Evolutionary conservation across 2,888 invertebrate genomes (phyloP), one percentile per base, ranked within the genome.

Genomic region (Metacarcinus magister): DNA sequence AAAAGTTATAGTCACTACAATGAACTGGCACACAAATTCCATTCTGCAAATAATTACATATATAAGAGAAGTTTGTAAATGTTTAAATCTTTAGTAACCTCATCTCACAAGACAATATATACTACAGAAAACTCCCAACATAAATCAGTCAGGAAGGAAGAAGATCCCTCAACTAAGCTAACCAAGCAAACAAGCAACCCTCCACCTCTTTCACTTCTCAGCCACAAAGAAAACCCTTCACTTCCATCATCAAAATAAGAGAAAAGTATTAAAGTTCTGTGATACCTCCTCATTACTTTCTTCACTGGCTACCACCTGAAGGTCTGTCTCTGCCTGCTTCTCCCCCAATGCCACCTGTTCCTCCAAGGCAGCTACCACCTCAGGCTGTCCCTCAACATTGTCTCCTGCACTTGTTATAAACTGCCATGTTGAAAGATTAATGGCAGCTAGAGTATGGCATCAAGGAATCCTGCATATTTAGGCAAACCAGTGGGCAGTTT

Each of bases 331-430:
- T 67, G 95, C 91, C 67, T 95, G 60, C 90, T 91, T 43, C 32
- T 95, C 43, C 54, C 82, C 94, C 89, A 94, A 48, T 60, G 67
- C 43, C 95, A 87, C 95, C 75, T 95, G 43, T n/a, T 95, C 90
- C 95, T 75, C 32, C 92, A 23, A 43, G 39, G 67, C 82, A 32
- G 39, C 92, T 23, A 19, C 32, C 23, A 82, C 90, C 39, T 43
- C 94, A 28, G n/a, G 75, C 93, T 93, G 46, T 82, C 82, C 94
- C 95, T 46, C 95, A 92, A 95, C 95, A 39, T 75, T 95, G 95
- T 95, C 92, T 90, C 54, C 95, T 92, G 95, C 92, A 39, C 90
- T 92, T 95, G 92, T 95, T 75, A 95, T 95, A 89, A 95, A 95
- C 95, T 95, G 95, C 95, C 95, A 60, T 92, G 75, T 32, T 90